Evolutionary conservation across 2,797 vertebrate genomes (phyloP), one percentile per base, ranked within the genome.

Genomic region (Enteromius viviparus): DNA sequence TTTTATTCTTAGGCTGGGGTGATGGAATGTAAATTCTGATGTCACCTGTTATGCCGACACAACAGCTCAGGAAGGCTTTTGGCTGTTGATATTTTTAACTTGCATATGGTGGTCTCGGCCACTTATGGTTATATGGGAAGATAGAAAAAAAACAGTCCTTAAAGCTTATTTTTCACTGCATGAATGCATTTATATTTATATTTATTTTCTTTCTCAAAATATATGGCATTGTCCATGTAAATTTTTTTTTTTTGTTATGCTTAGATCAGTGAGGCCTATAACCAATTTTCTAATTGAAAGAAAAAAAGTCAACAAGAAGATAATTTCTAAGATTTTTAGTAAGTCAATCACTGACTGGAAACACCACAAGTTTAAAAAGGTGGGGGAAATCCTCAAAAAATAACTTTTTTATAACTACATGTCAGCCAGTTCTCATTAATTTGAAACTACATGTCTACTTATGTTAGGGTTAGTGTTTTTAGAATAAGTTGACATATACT

Each of bases 71-170:
- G 58, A 55, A 69, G 90, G 74, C 90, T 83, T 62, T 82, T 85
- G n/a, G 80, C 26, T 3, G 81, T 85, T 65, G 91, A 84, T 95
- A 95, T 95, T 95, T 95, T 93, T 95, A 94, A 93, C 90, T 88
- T 3, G 85, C 1, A 74, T 42, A 82, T 34, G 78, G 34, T 19
- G 70, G 2, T 47, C 88, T 92, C 88, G 81, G 92, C 93, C 92
- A 90, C 92, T 92, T 94, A 94, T 92, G 93, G 91, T 88, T 45
- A 92, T 91, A 92, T 89, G 77, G 78, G n/a, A 65, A 55, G 58
- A 45, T 71, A 29, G 76, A 5, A 71, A 91, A 42, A 49, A 92
- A 91, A 89, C 23, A n/a, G 34, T 58, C 68, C 23, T 71, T 55
- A 72, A n/a, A 65, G 76, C 2, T 10, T 69, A 14, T 80, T 87